Conservation (phyloP, 2,797 vertebrate species). For the Intellagama lesueurii region DNA sequence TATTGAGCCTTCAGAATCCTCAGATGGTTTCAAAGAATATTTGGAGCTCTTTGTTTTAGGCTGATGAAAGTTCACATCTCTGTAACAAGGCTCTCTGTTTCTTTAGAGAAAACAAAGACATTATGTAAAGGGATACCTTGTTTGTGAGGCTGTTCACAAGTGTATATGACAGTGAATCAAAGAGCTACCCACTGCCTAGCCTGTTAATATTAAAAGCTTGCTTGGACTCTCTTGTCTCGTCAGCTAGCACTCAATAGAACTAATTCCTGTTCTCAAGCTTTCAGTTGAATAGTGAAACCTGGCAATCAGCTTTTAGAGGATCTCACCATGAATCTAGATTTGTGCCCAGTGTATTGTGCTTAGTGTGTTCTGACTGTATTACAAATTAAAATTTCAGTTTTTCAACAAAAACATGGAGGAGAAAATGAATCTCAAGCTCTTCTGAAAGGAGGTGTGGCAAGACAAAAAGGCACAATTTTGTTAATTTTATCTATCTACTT, state of each 20-base stretch:
- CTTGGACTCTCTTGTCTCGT: not conserved
- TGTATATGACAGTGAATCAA: not conserved
- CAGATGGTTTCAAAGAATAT: not conserved
- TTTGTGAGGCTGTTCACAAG: not conserved
- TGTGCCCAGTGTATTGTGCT: not conserved
- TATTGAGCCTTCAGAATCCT: not conserved
- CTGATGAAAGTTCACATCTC: not conserved
- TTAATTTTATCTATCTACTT: not conserved
- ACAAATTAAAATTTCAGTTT: not conserved
- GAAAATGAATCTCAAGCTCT: not conserved
- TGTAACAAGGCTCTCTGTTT: not conserved
- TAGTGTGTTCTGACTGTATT: too few species aligned
- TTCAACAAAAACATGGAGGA: slow-evolving; percentile 2
- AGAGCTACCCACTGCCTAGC: not conserved
- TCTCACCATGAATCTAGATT: not conserved
- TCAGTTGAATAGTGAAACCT: accelerated
- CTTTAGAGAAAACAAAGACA: not conserved
- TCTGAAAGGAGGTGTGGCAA: not conserved
- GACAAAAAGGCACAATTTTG: not conserved
- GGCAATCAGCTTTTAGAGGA: not conserved
- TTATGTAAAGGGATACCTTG: not conserved
- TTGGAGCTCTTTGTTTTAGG: not conserved
- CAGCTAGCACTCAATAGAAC: not conserved
- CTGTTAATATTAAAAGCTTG: slow-evolving; percentile 8
- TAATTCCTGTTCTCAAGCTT: not conserved